phyloP scores from a whole-genome alignment of 2,113 vertebrate genomes.

The Vidua macroura region DNA sequence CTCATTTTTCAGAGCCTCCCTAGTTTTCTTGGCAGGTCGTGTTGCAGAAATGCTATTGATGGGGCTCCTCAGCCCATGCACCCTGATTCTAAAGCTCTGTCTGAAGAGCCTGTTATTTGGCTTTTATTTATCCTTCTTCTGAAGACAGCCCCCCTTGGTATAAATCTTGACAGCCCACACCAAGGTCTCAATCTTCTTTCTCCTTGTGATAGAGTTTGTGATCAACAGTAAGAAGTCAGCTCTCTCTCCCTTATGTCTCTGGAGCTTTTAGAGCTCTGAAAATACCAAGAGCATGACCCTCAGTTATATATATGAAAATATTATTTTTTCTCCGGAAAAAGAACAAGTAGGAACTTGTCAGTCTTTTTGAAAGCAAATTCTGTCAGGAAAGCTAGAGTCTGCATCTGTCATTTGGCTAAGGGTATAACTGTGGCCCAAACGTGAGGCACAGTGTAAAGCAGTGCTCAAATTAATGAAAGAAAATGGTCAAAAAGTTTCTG shows the following conservation, averaged over 20 bases:
- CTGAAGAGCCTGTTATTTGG: neutral
- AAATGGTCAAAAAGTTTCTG: neutral
- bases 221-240: slow-evolving; percentile 61
- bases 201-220: slow-evolving; percentile 54
- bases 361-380: slow-evolving; percentile 46
- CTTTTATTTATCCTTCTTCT: slow-evolving; percentile 58
- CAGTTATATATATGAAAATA: neutral
- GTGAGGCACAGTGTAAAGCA: neutral
- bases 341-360: slow-evolving; percentile 62
- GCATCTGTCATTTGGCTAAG: slow-evolving; percentile 14
- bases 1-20: slow-evolving; percentile 34
- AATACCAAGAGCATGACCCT: slow-evolving; percentile 67
- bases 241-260: slow-evolving; percentile 56
- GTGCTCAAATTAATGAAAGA: neutral
- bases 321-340: slow-evolving; percentile 7
- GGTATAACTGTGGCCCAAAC: slow-evolving; percentile 7
- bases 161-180: slow-evolving; percentile 61
- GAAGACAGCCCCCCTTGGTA: slow-evolving; percentile 16
- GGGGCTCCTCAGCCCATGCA: slow-evolving; percentile 7
- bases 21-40: slow-evolving; percentile 35
- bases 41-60: slow-evolving; percentile 37
- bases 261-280: slow-evolving; percentile 69
- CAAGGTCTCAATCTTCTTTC: slow-evolving; percentile 47
- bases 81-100: slow-evolving; percentile 1
- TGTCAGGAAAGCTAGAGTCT: slow-evolving; percentile 24